Conservation (phyloP, 2,113 vertebrate genomes). For the Nesoenas mayeri region DNA sequence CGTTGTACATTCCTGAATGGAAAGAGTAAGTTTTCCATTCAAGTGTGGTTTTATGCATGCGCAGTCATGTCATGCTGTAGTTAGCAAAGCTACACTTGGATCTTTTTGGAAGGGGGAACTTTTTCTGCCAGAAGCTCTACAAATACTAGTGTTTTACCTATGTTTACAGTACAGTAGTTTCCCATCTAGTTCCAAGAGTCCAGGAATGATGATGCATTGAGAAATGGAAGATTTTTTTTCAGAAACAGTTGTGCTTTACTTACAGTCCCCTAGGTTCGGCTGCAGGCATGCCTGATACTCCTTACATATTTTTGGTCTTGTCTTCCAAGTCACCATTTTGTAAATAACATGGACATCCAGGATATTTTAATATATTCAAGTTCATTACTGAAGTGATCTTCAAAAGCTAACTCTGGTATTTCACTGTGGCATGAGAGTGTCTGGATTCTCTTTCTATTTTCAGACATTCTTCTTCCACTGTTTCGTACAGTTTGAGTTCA, state of each 20-base stretch:
- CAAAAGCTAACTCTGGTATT: background rate
- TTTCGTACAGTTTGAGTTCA: background rate
- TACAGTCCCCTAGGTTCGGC: background rate
- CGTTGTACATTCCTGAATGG: background rate
- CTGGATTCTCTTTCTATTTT: background rate
- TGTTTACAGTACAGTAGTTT: background rate
- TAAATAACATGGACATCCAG: background rate
- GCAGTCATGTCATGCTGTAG: background rate
- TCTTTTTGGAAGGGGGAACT: background rate
- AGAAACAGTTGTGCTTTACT: background rate
- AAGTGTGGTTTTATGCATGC: accelerated
- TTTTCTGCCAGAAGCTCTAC: background rate
- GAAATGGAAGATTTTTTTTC: background rate
- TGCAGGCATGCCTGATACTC: background rate
- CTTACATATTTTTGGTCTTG: background rate
- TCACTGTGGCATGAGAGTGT: background rate
- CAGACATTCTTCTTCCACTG: background rate
- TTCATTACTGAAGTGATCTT: background rate
- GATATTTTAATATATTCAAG: background rate
- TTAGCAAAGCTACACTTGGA: background rate
- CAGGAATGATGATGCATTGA: background rate
- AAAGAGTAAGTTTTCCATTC: background rate
- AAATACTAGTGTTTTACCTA: background rate
- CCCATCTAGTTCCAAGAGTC: background rate
- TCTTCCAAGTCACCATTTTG: background rate